A percentile compares a stretch with the other conserved stretches of the same genome.
phyloP scores from a whole-genome alignment of 2,797 vertebrate species.

The Carduelis carduelis region DNA sequence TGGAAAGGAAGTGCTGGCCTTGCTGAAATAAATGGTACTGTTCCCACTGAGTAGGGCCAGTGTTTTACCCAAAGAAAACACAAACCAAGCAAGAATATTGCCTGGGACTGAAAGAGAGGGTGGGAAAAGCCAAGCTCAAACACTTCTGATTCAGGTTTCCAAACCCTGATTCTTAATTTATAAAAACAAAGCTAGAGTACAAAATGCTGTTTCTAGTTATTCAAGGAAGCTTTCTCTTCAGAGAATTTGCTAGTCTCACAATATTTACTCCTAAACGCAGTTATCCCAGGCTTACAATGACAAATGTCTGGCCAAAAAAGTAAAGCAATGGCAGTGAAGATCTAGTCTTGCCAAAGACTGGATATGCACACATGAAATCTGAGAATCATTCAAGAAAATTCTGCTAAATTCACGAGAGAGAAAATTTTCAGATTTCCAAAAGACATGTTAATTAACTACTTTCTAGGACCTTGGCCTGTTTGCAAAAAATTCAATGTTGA shows the following conservation, averaged over 20 bases:
- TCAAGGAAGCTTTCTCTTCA: not conserved
- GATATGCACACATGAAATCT: not conserved
- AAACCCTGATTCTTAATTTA: not conserved
- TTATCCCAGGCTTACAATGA: not conserved
- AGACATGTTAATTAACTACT: slow-evolving; percentile 5
- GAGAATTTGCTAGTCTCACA: not conserved
- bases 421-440: not conserved
- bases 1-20: not conserved
- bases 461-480: not conserved
- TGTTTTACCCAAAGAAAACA: not conserved
- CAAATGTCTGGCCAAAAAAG: not conserved
- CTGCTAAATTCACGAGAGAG: not conserved
- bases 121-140: not conserved
- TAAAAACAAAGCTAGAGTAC: not conserved
- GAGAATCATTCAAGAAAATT: not conserved
- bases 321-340: not conserved
- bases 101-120: not conserved
- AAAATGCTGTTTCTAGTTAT: not conserved
- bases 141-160: not conserved
- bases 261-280: not conserved
- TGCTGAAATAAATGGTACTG: not conserved
- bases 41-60: not conserved
- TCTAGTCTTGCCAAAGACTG: not conserved
- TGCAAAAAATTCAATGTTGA: not conserved
- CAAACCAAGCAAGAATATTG: not conserved